Conservation (phyloP, 2,797 vertebrate genomes). For the Epinephelus awoara region DNA sequence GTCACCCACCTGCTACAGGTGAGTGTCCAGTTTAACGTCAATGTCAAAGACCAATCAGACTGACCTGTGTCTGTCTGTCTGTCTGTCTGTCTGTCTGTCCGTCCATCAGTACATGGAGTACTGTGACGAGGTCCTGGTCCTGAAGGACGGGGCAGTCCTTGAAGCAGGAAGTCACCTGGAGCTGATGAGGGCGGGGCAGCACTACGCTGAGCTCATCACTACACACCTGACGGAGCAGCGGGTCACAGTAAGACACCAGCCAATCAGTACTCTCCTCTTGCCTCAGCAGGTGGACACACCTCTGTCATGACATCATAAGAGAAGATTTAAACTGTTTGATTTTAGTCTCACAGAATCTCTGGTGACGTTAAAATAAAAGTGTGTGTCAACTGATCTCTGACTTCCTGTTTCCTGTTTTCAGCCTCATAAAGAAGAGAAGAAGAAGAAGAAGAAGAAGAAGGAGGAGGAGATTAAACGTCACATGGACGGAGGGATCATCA, state of each 20-base stretch:
- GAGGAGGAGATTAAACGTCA: neutral
- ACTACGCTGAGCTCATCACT: slow-evolving; percentile 82
- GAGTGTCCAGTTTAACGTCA: neutral
- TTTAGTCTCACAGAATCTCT: no score
- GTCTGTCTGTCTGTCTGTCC: neutral
- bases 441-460: slow-evolving; percentile 22
- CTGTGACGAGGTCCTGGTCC: slow-evolving; percentile 84
- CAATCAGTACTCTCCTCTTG: no score
- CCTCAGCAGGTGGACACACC: neutral
- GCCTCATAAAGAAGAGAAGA: slow-evolving; percentile 41
- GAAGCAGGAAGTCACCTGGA: slow-evolving; percentile 81
- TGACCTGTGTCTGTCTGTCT: neutral
- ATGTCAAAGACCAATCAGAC: no score
- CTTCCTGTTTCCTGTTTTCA: slow-evolving; percentile 23
- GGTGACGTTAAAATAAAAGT: no score
- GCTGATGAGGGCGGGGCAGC: slow-evolving; percentile 77
- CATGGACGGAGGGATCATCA: slow-evolving; percentile 50
- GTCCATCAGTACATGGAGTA: slow-evolving; percentile 83
- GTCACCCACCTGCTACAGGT: slow-evolving; percentile 51
- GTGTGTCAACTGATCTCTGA: no score
- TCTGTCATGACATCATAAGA: no score
- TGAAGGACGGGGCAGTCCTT: slow-evolving; percentile 82
- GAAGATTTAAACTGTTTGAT: no score
- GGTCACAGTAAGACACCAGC: no score
- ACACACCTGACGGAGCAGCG: slow-evolving; percentile 71